Base-by-base conservation (phyloP, 2,113 vertebrate species). In the Apteryx owenii region DNA sequence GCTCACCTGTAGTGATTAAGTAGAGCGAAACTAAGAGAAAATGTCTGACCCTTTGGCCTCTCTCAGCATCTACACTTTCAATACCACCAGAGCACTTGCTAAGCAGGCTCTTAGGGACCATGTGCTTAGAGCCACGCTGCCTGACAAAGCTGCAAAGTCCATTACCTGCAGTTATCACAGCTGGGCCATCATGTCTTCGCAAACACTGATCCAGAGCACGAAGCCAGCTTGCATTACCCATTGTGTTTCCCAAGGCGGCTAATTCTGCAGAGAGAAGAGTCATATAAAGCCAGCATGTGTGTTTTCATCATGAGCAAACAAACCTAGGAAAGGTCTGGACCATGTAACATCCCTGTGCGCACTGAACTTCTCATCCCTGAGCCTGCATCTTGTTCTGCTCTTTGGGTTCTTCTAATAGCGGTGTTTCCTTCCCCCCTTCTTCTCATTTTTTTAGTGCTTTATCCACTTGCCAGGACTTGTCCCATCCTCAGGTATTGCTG, bases 401-500 rank as follows among this genome's bases (percentile, higher is more conserved):
- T 81, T 65, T 53, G 31, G 65, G 29, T 73, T 94, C 46, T 53
- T 60, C 51, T 38, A n/a, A 25, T 5, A 40, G 8, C 8, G 22
- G 12, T 54, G 4, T 36, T 62, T 28, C 33, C 19, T 21, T 51
- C 9, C 54, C 62, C 46, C 44, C 21, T 40, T 2, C 18, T 28
- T 44, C 7, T 91, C 25, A 31, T 23, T 26, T 64, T 42, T 61
- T 48, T 28, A 48, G n/a, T 44, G 36, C 40, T 69, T 75, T 44
- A 81, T 62, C 61, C 19, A 44, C n/a, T 85, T 56, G 69, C 62
- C 81, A 76, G 54, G 40, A 70, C 84, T 81, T 89, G 75, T 62
- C 48, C 50, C 50, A 70, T 62, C 40, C 31, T 85, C 48, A 44
- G 48, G 58, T 69, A 79, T 6, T 93, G 62, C 66, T 75, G 23